A percentile compares a stretch with the other conserved stretches of the same genome.
Evolutionary conservation across 2,797 vertebrate genomes (phyloP).

Genomic region (Anomalospiza imberbis): DNA sequence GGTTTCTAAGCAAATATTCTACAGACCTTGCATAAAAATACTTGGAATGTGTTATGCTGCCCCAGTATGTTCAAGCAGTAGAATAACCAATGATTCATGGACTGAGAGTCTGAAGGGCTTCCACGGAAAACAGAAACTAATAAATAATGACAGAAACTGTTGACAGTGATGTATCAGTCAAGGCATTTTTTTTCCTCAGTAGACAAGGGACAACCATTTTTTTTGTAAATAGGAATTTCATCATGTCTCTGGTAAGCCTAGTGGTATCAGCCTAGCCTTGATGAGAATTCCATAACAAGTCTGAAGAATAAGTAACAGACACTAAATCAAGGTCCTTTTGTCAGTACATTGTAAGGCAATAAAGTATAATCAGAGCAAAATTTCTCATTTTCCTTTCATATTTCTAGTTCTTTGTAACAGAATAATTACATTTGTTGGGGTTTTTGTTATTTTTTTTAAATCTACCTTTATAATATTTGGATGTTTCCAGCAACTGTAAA

Average conservation of each 20-base stretch:
- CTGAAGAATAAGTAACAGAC: not conserved
- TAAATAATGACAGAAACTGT: slow-evolving; percentile 49
- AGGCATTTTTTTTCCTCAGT: not conserved
- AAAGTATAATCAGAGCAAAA: not conserved
- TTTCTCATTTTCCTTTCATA: not conserved
- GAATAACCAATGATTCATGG: slow-evolving; percentile 55
- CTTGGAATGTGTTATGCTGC: not conserved
- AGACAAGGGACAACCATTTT: slow-evolving; percentile 49
- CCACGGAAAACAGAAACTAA: slow-evolving; percentile 49
- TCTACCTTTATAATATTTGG: not conserved
- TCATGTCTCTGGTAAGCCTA: slow-evolving; percentile 50
- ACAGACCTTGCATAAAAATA: not conserved
- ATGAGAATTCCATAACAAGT: not conserved
- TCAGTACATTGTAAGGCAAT: not conserved
- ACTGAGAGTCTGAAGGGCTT: slow-evolving; percentile 14
- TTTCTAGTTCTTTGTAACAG: not conserved
- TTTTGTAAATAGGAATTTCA: slow-evolving; percentile 57
- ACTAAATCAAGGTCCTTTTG: slow-evolving; percentile 29
- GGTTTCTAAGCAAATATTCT: not conserved
- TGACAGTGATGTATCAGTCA: slow-evolving; percentile 54
- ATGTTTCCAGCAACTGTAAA: not conserved
- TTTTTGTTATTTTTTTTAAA: too few species aligned
- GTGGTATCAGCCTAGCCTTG: slow-evolving; percentile 43
- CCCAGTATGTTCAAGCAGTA: slow-evolving; percentile 25
- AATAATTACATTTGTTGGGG: not conserved